Evolutionary conservation across 1,140 invertebrate species (phyloP).

Genomic region (Trichogramma pretiosum): DNA sequence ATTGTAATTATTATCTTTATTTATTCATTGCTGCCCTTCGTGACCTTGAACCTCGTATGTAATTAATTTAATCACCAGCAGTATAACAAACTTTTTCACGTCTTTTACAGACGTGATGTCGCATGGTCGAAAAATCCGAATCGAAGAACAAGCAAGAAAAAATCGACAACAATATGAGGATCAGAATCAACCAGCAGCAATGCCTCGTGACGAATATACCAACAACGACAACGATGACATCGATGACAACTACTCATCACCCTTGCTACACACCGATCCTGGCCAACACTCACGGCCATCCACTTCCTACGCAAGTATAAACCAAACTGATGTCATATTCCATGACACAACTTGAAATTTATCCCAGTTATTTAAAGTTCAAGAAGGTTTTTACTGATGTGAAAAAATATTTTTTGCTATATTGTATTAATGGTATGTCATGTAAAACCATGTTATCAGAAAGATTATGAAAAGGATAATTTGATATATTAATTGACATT

Average conservation of each 20-base stretch:
- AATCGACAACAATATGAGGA: constrained; percentile 19
- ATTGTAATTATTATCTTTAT: no score
- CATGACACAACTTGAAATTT: constrained; percentile 16
- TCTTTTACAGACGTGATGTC: constrained; percentile 41
- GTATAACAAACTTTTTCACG: not conserved
- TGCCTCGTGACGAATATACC: constrained; percentile 2
- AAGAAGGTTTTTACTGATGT: no score
- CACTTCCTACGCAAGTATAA: constrained; percentile 46
- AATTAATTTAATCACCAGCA: not conserved
- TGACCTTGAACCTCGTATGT: not conserved
- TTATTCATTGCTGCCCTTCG: not conserved
- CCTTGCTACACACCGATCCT: constrained; percentile 37
- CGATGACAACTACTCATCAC: constrained; percentile 29
- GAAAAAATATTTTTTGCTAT: no score
- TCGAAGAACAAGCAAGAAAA: constrained; percentile 21
- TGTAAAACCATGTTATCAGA: no score
- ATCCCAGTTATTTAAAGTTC: no score
- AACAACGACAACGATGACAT: constrained; percentile 9
- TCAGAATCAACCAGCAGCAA: no score
- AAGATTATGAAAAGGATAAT: no score
- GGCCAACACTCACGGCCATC: constrained; percentile 33
- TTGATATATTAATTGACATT: no score
- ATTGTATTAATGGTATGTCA: no score
- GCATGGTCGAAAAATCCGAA: constrained; percentile 26
- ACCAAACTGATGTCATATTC: constrained; percentile 18